Conservation (phyloP, 2,797 vertebrate genomes). For the Lindbergichthys nudifrons region DNA sequence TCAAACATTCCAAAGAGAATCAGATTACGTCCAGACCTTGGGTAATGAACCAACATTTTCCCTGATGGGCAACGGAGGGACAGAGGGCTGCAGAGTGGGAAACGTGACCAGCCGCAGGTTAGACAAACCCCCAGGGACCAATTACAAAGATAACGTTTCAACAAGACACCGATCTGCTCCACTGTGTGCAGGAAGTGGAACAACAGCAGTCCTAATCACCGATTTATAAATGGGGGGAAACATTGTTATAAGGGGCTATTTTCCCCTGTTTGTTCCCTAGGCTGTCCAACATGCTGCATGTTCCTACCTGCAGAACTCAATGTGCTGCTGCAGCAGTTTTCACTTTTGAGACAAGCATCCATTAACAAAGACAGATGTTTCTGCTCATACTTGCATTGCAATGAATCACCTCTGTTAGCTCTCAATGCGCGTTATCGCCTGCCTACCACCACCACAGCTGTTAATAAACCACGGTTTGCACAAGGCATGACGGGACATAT, state of each 20-base stretch:
- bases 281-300: background rate
- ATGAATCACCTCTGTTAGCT: constrained; percentile 62
- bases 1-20: constrained; percentile 75
- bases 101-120: constrained; percentile 77
- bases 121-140: constrained; percentile 67
- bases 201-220: constrained; percentile 60
- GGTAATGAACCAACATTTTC: constrained; percentile 67
- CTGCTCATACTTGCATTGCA: constrained; percentile 34
- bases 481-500: constrained; percentile 34
- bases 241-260: background rate
- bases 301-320: constrained; percentile 31
- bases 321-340: constrained; percentile 51
- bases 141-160: constrained; percentile 78
- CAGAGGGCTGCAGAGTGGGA: constrained; percentile 38
- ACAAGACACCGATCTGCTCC: constrained; percentile 50
- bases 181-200: constrained; percentile 68
- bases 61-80: constrained; percentile 39
- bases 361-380: constrained; percentile 66
- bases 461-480: constrained; percentile 52
- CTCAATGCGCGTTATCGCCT: constrained; percentile 53
- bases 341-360: constrained; percentile 56
- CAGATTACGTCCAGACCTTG: constrained; percentile 65
- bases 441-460: constrained; percentile 46
- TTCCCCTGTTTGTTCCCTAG: background rate
- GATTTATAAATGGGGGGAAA: constrained; percentile 49